Evolutionary conservation across 2,797 vertebrate genomes (phyloP), one percentile per base, ranked within the genome.

Genomic region (Etheostoma perlongum): DNA sequence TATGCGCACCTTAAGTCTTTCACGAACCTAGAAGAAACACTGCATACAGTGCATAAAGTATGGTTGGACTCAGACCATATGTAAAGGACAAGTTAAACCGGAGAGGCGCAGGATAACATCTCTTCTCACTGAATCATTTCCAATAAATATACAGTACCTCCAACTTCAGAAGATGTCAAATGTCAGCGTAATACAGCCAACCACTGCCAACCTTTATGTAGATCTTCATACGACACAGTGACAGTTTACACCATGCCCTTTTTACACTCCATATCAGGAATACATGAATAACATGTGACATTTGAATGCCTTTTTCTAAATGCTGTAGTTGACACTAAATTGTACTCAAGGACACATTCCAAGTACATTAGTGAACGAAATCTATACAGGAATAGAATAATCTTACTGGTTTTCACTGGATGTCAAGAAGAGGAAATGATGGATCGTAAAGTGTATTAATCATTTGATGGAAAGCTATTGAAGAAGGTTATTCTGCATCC

Each of bases 161-260:
- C 1, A 2, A 68, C 42, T 21, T 60, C 23, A n/a, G 27, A 49
- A 18, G 9, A 53, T 46, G 64, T 71, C 52, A 74, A 27, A 71
- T 65, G 36, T 74, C 55, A 61, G 18, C 8, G 6, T 12, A 4
- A 55, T 6, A 12, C 21, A 52, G 46, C 6, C 8, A 68, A 33
- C 12, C 59, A 49, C 4, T 42, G 18, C 9, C 11, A 18, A 27
- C 23, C 6, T 60, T 12, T 21, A 51, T 2, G 2, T 1, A 63
- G 25, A 58, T 51, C 10, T 9, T 59, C 19, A 11, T 30, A 30
- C 44, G 21, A 14, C 44, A 36, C 51, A 23, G 19, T 9, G 18
- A 54, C 61, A 55, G 27, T 54, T 70, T 11, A 51, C 21, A 57
- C 12, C 4, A 0, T 19, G 13, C 15, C 33, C 3, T 15, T 18